phyloP scores from a whole-genome alignment of 2,888 invertebrate species.

The Sminthurinus aureus region DNA sequence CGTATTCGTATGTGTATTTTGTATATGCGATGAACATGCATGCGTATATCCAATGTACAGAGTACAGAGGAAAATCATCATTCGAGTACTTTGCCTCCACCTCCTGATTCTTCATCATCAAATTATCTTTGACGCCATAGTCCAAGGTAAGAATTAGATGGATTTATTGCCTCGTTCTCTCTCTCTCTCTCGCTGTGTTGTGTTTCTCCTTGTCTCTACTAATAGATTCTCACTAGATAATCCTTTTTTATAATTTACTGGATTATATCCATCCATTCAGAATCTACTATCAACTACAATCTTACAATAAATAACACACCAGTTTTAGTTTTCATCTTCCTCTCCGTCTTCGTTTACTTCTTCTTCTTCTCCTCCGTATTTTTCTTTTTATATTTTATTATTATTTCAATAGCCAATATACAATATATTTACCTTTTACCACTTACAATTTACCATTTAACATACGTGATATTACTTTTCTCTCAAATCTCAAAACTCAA shows the following conservation, averaged over 20 bases:
- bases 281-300: conserved; percentile 3
- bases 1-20: too few species aligned
- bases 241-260: conserved; percentile 43
- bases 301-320: conserved; percentile 16
- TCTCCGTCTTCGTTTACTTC: too few species aligned
- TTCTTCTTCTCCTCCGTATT: too few species aligned
- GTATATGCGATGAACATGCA: too few species aligned
- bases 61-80: background rate
- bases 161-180: conserved; percentile 46
- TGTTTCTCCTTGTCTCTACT: conserved; percentile 11
- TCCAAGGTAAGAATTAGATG: conserved; percentile 46
- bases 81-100: conserved; percentile 16
- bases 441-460: background rate
- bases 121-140: conserved; percentile 30
- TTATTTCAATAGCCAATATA: background rate
- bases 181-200: background rate
- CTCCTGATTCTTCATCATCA: conserved; percentile 33
- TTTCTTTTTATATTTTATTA: background rate
- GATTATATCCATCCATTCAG: conserved; percentile 15
- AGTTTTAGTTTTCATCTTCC: background rate
- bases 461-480: background rate
- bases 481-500: too few species aligned
- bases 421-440: background rate
- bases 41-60: too few species aligned
- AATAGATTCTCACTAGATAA: conserved; percentile 44